Percentiles rank a stretch among this genome's conserved stretches.
Conservation (phyloP, 2,797 vertebrate species). For the Amniataba percoides region DNA sequence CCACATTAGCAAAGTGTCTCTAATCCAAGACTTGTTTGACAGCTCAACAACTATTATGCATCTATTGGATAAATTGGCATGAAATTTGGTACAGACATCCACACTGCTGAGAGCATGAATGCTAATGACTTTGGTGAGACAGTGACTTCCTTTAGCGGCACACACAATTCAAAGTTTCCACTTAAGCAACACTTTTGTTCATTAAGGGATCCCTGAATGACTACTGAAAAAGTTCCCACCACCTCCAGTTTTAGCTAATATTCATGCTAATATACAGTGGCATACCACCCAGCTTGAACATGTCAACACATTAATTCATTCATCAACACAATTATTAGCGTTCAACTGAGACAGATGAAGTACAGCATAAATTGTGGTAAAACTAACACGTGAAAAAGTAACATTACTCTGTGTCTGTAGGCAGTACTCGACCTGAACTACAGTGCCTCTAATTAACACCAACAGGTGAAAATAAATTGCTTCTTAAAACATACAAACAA, state of each 20-base stretch:
- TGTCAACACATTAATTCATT: neutral
- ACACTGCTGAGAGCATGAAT: neutral
- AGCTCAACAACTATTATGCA: neutral
- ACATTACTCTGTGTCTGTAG: neutral
- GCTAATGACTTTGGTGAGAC: neutral
- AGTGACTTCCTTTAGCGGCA: neutral
- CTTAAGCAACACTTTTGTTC: neutral
- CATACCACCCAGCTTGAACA: neutral
- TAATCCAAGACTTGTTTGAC: neutral
- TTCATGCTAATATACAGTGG: slow-evolving; percentile 1
- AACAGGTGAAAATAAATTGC: neutral
- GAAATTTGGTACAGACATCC: neutral
- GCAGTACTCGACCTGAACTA: neutral
- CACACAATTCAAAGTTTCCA: neutral
- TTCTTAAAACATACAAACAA: neutral
- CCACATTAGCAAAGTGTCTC: neutral
- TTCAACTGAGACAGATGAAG: neutral
- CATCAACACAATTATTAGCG: neutral
- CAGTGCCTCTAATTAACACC: neutral
- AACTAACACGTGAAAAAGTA: neutral
- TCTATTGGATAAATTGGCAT: neutral
- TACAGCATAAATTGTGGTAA: neutral
- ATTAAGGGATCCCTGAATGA: neutral
- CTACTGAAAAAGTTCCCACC: neutral
- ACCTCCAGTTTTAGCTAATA: neutral